A percentile compares a stretch with the other conserved stretches of the same genome.
Conservation (phyloP, 2,888 invertebrate species). For the Eristalinus aeneus region DNA sequence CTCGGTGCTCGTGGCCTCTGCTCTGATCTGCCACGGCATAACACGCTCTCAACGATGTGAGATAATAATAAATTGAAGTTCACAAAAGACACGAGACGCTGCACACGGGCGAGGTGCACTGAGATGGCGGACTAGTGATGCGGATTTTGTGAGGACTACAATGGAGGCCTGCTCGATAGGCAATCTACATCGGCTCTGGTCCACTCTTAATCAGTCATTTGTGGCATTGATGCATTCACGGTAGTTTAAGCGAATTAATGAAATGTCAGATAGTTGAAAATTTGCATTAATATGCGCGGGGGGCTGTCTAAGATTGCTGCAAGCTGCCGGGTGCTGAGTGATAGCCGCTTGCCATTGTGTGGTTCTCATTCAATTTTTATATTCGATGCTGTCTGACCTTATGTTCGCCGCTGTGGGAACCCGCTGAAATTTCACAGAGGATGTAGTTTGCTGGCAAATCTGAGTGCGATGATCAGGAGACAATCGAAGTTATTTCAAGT, state of each 20-base stretch:
- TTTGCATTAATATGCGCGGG: conserved; percentile 57
- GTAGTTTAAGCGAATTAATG: conserved; percentile 70
- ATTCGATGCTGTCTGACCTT: neutral
- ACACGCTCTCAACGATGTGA: conserved; percentile 54
- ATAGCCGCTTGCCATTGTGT: neutral
- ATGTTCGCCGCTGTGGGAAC: neutral
- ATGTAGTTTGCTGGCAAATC: neutral
- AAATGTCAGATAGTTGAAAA: conserved; percentile 67
- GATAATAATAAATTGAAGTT: conserved; percentile 67
- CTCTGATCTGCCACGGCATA: neutral
- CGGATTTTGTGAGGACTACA: conserved; percentile 32
- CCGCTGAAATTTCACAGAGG: neutral
- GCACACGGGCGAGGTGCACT: neutral
- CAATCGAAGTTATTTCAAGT: neutral
- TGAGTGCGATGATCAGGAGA: neutral
- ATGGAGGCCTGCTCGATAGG: conserved; percentile 65
- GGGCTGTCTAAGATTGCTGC: neutral
- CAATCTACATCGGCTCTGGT: conserved; percentile 65
- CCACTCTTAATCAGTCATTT: conserved; percentile 68
- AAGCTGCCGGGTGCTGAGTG: neutral
- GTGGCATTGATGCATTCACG: conserved; percentile 68
- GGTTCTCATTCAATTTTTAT: neutral
- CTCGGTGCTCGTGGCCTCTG: neutral
- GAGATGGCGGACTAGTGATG: neutral
- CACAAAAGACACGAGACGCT: conserved; percentile 57